Evolutionary conservation across 2,797 vertebrate species (phyloP).

Genomic region (Clarias fuscus): DNA sequence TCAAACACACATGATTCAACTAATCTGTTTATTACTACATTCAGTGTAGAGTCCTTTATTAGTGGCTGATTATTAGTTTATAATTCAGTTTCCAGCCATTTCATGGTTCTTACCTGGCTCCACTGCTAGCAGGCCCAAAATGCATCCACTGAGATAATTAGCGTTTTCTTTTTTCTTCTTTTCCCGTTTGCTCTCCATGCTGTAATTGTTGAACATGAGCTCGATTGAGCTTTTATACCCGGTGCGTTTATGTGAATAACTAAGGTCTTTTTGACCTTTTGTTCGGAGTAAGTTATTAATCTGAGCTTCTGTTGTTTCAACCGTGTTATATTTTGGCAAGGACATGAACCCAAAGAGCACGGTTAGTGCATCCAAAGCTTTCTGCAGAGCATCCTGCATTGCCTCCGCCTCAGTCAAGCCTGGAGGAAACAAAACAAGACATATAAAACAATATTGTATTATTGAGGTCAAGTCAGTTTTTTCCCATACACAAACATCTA

Average conservation of each 20-base stretch:
- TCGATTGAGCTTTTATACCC: constrained; percentile 33
- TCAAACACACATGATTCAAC: no score
- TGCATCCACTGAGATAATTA: constrained; percentile 44
- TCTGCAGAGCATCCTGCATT: constrained; percentile 33
- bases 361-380: constrained; percentile 33
- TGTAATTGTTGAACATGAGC: constrained; percentile 48
- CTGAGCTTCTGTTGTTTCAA: constrained; percentile 30
- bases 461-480: background rate
- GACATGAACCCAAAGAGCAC: constrained; percentile 45
- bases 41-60: no score
- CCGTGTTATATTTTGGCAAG: background rate
- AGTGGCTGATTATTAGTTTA: background rate
- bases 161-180: constrained; percentile 42
- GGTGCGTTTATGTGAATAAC: background rate
- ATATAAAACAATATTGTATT: background rate
- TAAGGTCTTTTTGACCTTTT: constrained; percentile 19
- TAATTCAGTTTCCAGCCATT: background rate
- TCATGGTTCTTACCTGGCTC: constrained; percentile 43
- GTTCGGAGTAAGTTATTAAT: constrained; percentile 49
- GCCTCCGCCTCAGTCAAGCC: constrained; percentile 48
- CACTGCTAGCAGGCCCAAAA: constrained; percentile 55
- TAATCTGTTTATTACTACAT: no score
- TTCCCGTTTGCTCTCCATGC: constrained; percentile 41
- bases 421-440: constrained; percentile 22
- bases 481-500: no score